A percentile compares a stretch with the other conserved stretches of the same genome.
phyloP scores from a whole-genome alignment of 2,113 vertebrate species.

The Hypocryptadius cinnamomeus region DNA sequence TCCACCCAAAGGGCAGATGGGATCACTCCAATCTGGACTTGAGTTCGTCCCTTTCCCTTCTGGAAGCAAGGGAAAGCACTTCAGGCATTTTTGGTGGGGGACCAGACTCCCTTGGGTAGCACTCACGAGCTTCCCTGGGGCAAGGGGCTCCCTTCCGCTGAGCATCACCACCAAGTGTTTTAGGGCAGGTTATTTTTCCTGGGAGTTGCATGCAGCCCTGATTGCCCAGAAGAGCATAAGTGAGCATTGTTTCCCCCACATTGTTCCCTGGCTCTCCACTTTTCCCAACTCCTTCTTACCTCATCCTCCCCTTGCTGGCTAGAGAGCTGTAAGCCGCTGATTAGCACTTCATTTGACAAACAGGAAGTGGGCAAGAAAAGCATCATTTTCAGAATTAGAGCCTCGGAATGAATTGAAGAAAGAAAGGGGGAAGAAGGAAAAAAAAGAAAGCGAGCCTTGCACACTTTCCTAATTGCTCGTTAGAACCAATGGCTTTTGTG shows the following conservation, averaged over 20 bases:
- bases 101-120: not conserved
- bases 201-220: not conserved
- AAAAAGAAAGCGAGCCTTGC: slow-evolving; percentile 52
- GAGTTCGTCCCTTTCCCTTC: not conserved
- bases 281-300: slow-evolving; percentile 59
- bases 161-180: not conserved
- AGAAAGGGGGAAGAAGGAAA: slow-evolving; percentile 62
- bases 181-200: slow-evolving; percentile 35
- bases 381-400: slow-evolving; percentile 63
- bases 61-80: not conserved
- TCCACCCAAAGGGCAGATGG: not conserved
- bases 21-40: not conserved
- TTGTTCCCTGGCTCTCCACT: slow-evolving; percentile 48
- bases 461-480: slow-evolving; percentile 72
- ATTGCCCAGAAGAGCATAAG: slow-evolving; percentile 52
- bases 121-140: not conserved
- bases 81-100: not conserved
- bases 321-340: slow-evolving; percentile 55
- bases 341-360: slow-evolving; percentile 71
- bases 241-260: slow-evolving; percentile 37
- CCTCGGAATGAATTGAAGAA: slow-evolving; percentile 60
- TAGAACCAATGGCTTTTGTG: slow-evolving; percentile 69
- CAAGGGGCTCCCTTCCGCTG: not conserved
- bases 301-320: slow-evolving; percentile 49
- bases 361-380: slow-evolving; percentile 69